Base-by-base conservation (phyloP, 1,140 invertebrate genomes). In the Lethrus apterus region DNA sequence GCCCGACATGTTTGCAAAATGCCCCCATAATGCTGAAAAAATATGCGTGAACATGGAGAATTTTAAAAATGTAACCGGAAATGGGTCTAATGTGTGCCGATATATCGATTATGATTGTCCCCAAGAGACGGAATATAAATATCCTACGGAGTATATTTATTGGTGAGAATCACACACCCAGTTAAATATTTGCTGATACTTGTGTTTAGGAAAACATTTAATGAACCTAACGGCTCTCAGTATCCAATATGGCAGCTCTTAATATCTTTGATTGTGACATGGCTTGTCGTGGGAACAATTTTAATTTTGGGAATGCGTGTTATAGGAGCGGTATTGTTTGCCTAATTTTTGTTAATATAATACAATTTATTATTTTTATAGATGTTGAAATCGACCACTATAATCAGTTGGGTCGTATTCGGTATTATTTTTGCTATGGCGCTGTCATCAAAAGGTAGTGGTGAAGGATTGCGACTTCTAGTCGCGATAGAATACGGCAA, bases 171-270 rank as follows among this genome's bases (percentile, higher is more conserved):
- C n/a, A n/a, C n/a, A n/a, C n/a, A n/a, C n/a, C n/a, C n/a, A n/a
- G 4, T 10, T 21, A 21, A 4, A 21, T 8, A 21, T 11, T 38
- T n/a, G 18, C 32, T 33, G 8, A 13, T 33, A 0, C n/a, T 5
- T 21, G 18, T 13, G 20, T 38, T n/a, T 11, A 38, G 35, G 40
- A 10, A 26, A 26, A 29, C 19, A 26, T 42, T 42, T 14, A 42
- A 32, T 9, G 30, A 46, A 24, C 13, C 31, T 31, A 13, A 21
- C n/a, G 17, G 24, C n/a, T n/a, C n/a, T n/a, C n/a, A 33, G n/a
- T 45, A 46, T 29, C 44, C 44, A 9, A 47, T 46, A 11, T 51
- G 50, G 50, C 19, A 34, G 13, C 20, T 46, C 2, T 26, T 51
- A 11, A 35, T 47, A 13, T 24, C 38, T 9, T 36, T 38, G 19